A percentile compares a stretch with the other conserved stretches of the same genome.
Evolutionary conservation across 2,113 vertebrate species (phyloP).

Genomic region (Channa argus): DNA sequence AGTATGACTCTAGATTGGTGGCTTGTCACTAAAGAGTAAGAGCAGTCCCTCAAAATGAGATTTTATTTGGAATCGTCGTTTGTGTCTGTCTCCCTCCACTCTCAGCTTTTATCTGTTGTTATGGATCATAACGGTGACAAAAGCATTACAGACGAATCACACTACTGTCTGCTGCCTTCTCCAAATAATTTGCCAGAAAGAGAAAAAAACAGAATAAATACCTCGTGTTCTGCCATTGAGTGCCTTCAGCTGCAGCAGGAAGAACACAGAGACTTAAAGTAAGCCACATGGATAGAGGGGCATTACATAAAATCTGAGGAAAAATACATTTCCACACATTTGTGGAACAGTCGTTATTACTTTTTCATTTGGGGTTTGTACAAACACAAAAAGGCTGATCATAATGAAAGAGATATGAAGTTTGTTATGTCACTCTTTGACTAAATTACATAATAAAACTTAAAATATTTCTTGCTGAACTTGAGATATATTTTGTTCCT

Average conservation of each 20-base stretch:
- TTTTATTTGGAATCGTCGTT: background rate
- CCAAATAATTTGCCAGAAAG: conserved; percentile 45
- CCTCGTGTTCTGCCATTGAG: conserved; percentile 9
- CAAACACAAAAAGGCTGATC: conserved; percentile 8
- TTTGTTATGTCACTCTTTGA: background rate
- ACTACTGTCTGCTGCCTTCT: conserved; percentile 29
- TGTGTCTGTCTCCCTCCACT: conserved; percentile 19
- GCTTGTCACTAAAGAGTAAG: conserved; percentile 2
- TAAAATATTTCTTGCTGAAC: too few species aligned
- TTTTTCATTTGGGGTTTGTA: background rate
- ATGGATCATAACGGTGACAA: conserved; percentile 55
- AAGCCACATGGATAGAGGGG: conserved; percentile 26
- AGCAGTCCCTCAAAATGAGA: conserved; percentile 14
- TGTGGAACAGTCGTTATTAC: conserved; percentile 11
- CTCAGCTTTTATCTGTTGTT: conserved; percentile 43
- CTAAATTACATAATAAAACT: background rate
- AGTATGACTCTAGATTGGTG: conserved; percentile 1
- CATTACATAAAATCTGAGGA: conserved; percentile 28
- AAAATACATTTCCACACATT: conserved; percentile 17
- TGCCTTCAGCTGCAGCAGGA: conserved; percentile 22
- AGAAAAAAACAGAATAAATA: conserved; percentile 49
- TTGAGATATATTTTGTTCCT: too few species aligned
- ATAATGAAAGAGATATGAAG: conserved; percentile 1
- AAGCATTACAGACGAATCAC: conserved; percentile 60
- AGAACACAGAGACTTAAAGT: conserved; percentile 29